Evolutionary conservation across 2,797 vertebrate genomes (phyloP), one percentile per base, ranked within the genome.

Genomic region (Pteronotus mesoamericanus): DNA sequence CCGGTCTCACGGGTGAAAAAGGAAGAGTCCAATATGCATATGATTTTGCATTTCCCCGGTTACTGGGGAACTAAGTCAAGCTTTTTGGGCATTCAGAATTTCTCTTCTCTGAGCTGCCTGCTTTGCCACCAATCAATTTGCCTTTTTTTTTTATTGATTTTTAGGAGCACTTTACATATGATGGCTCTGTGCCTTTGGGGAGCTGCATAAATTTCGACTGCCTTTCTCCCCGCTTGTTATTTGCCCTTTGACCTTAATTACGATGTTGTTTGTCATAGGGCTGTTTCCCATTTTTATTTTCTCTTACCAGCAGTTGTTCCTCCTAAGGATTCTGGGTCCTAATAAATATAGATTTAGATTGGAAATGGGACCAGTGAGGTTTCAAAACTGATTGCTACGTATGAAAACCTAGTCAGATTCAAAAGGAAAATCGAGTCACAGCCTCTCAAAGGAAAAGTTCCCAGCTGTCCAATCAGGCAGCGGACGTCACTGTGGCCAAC

Each of bases 281-380:
- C 64, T 80, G 53, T 29, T 85, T 95, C 22, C 34, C 61, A 89
- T 86, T 93, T 95, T 92, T 34, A 89, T 82, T 83, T 80, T 85
- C 85, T 95, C 74, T 97, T 72, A 59, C 55, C 80, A 68, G 42
- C 5, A 37, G 15, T 55, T 51, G 68, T 91, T 83, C 90, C 69
- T 94, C 61, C 51, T 53, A 39, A 94, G 64, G 8, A 57, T 95
- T 96, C 82, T 72, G 61, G 59, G 37, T 91, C 66, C 86, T 55
- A 51, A 2, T 48, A 44, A 15, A 3, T 89, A 29, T 51, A 42
- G 94, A 94, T 71, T 95, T 93, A 48, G 39, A 66, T 93, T 94
- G 55, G 86, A 91, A 89, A 71, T 48, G 14, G 48, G 59, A 77
- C 37, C 55, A 29, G 44, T 61, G 77, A 61, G 22, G 69, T 85